These are phyloP conservation scores for Stomatorhinus ivindoensis DNA, from an alignment of 2,113 vertebrate genomes.

Conservation along the genomic window DNA sequence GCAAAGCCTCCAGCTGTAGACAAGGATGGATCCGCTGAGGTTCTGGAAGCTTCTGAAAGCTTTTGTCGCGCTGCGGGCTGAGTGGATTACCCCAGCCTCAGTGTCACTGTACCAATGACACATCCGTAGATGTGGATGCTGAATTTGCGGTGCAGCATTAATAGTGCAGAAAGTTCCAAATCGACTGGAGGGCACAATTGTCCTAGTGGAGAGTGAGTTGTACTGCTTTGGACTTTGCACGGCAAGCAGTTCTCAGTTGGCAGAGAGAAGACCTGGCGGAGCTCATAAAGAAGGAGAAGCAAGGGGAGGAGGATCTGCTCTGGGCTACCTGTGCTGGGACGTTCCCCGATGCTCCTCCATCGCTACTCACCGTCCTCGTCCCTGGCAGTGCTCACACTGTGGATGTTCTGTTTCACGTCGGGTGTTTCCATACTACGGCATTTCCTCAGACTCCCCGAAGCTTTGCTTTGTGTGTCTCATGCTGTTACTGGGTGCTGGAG, in stretches of 20 bases:
- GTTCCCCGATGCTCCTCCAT: not conserved
- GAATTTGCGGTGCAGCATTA: not conserved
- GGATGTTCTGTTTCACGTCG: not conserved
- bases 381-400: not conserved
- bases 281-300: not conserved
- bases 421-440: not conserved
- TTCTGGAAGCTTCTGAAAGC: not conserved
- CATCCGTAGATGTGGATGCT: not conserved
- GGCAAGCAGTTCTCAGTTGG: not conserved
- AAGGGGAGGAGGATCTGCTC: not conserved
- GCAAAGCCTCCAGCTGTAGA: not conserved
- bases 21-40: not conserved
- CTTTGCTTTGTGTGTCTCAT: not conserved
- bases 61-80: not conserved
- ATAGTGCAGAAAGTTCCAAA: not conserved
- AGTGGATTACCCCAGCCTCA: not conserved
- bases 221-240: not conserved
- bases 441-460: not conserved
- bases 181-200: not conserved
- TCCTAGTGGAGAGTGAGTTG: not conserved
- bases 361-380: not conserved
- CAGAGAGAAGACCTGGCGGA: not conserved
- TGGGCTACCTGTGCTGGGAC: not conserved
- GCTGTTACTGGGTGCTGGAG: not conserved
- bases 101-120: not conserved